Evolutionary conservation across 2,797 vertebrate species (phyloP).

Genomic region (Cyprinella venusta): DNA sequence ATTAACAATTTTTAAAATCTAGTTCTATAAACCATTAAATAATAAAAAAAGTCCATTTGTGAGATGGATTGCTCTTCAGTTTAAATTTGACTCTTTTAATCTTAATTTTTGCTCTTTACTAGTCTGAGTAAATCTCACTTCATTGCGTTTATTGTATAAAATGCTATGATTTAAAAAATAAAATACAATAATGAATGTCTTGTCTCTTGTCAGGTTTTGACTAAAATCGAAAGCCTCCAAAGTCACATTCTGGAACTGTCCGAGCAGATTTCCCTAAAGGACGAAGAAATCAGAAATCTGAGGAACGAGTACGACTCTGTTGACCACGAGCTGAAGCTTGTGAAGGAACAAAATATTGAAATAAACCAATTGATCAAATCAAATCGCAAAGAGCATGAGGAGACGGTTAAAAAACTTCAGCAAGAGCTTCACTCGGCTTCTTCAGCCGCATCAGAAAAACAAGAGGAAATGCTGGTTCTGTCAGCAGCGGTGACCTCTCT

Average conservation of each 20-base stretch:
- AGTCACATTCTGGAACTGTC: conserved; percentile 8
- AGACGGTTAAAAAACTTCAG: conserved; percentile 45
- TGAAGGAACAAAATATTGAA: conserved; percentile 35
- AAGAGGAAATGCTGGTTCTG: conserved; percentile 59
- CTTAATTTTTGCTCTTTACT: neutral
- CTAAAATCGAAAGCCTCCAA: neutral
- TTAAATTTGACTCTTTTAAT: neutral
- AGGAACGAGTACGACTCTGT: conserved; percentile 5
- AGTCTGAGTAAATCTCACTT: neutral
- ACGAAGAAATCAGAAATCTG: conserved; percentile 33
- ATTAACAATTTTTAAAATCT: too few relatives aligned
- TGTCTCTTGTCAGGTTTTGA: neutral
- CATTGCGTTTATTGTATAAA: neutral
- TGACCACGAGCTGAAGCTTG: neutral
- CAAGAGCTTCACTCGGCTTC: conserved; percentile 12
- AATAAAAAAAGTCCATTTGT: neutral
- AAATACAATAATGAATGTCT: too few relatives aligned
- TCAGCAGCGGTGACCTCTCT: conserved; percentile 60
- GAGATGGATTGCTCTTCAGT: neutral
- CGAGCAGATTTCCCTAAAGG: conserved; percentile 19
- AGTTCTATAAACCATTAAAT: too few relatives aligned
- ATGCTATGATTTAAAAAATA: neutral
- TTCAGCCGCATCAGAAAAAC: conserved; percentile 32
- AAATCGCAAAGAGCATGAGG: conserved; percentile 25
- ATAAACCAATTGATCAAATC: conserved; percentile 31